Evolutionary conservation across 2,888 invertebrate genomes (phyloP).

Genomic region (Odontocerum albicorne): DNA sequence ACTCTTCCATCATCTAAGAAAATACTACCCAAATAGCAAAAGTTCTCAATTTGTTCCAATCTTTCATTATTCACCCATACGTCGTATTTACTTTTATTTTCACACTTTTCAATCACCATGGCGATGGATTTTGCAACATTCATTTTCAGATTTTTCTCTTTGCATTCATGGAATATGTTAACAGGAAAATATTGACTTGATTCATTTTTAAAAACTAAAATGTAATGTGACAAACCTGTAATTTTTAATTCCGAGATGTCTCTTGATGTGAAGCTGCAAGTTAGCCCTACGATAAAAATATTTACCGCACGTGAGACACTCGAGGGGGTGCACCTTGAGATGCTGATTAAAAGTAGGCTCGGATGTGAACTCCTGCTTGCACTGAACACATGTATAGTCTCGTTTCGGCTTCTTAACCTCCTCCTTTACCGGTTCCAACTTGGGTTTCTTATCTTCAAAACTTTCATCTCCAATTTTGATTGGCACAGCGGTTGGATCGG

Average conservation of each 20-base stretch:
- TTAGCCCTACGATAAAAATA: conserved; percentile 74
- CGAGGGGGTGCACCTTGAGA: conserved; percentile 77
- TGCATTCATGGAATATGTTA: background rate
- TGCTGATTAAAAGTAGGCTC: conserved; percentile 73
- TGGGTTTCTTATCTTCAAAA: conserved; percentile 47
- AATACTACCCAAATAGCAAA: no score
- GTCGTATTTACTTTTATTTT: no score
- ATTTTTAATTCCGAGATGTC: conserved; percentile 78
- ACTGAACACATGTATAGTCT: conserved; percentile 56
- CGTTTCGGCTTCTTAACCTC: conserved; percentile 39
- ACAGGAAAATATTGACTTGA: background rate
- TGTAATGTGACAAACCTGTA: conserved; percentile 53
- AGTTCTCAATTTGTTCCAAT: no score
- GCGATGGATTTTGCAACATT: no score
- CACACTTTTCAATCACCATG: no score
- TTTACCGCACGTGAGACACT: conserved; percentile 81
- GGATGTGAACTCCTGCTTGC: conserved; percentile 66
- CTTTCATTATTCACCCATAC: no score
- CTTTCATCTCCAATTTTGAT: conserved; percentile 38
- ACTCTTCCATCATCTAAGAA: no score
- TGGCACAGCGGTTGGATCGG: conserved; percentile 34
- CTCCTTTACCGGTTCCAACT: conserved; percentile 52
- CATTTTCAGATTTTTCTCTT: no score
- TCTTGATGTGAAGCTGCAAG: conserved; percentile 75
- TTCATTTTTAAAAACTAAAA: background rate